Evolutionary conservation across 1,140 invertebrate species (phyloP).

Genomic region (Sitophilus oryzae): DNA sequence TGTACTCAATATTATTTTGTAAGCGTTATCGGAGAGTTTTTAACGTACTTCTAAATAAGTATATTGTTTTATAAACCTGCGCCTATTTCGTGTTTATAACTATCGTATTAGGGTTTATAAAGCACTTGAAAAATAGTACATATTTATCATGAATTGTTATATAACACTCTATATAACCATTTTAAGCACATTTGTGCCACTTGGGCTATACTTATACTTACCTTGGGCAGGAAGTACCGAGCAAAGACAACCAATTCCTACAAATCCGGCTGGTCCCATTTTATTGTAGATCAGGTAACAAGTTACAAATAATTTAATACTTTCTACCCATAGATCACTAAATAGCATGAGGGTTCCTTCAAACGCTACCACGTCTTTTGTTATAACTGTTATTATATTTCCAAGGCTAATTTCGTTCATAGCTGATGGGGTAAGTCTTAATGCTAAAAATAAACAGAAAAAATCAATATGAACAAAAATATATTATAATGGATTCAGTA

Average conservation of each 20-base stretch:
- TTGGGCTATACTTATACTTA: slow-evolving; percentile 37
- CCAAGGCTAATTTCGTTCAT: slow-evolving; percentile 62
- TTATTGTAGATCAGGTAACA: slow-evolving; percentile 70
- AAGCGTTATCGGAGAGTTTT: too few species aligned
- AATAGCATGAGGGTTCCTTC: slow-evolving; percentile 62
- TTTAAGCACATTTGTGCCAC: too few species aligned
- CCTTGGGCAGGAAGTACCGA: slow-evolving; percentile 79
- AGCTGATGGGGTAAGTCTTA: slow-evolving; percentile 64
- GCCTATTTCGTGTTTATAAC: too few species aligned
- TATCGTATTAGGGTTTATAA: too few species aligned
- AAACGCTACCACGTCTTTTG: slow-evolving; percentile 77
- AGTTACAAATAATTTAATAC: slow-evolving; percentile 68
- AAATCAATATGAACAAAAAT: neutral
- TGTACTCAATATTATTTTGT: too few species aligned
- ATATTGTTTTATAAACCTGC: too few species aligned
- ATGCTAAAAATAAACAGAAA: slow-evolving; percentile 36
- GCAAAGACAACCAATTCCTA: slow-evolving; percentile 72
- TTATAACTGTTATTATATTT: slow-evolving; percentile 86
- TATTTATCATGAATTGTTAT: too few species aligned
- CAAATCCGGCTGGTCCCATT: slow-evolving; percentile 66
- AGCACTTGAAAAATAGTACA: too few species aligned
- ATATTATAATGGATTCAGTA: neutral
- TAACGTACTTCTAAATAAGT: too few species aligned
- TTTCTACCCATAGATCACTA: slow-evolving; percentile 75
- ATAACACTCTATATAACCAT: too few species aligned